These are phyloP conservation scores for Pyrgilauda ruficollis DNA, from an alignment of 2,113 vertebrate species.

Conservation along the genomic window DNA sequence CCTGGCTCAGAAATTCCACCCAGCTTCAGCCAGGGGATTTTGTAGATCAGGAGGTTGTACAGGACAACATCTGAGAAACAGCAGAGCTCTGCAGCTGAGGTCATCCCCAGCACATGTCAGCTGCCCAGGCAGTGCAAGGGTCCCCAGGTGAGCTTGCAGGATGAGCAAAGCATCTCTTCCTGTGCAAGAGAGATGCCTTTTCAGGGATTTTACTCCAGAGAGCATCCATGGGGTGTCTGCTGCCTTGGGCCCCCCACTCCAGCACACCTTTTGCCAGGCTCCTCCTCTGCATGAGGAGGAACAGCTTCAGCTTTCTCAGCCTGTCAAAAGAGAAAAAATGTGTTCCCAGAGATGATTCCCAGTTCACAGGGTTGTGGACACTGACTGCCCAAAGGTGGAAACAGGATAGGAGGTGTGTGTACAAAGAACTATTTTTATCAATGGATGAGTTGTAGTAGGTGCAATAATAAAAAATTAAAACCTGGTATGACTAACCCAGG, in stretches of 20 bases:
- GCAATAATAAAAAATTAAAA: slow-evolving; percentile 10
- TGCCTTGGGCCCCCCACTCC: accelerated
- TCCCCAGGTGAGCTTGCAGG: background rate
- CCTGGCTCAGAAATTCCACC: background rate
- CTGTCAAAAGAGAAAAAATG: background rate
- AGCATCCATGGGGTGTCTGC: accelerated
- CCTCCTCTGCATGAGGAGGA: background rate
- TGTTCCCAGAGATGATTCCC: background rate
- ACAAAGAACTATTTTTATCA: background rate
- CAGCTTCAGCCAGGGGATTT: background rate
- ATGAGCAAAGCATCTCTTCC: background rate
- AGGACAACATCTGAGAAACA: background rate
- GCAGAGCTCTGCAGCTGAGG: background rate
- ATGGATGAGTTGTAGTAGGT: background rate
- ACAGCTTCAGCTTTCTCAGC: background rate
- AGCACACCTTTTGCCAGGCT: background rate
- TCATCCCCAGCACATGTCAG: background rate
- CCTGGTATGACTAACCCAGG: background rate
- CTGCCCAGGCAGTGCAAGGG: background rate
- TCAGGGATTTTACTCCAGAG: background rate
- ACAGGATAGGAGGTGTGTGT: background rate
- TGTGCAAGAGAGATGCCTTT: background rate
- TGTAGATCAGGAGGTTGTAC: background rate
- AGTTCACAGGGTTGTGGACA: background rate
- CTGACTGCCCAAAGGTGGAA: background rate